These are phyloP conservation scores for Panagrolaimus sp. DNA, from an alignment of 1,140 invertebrate genomes.

Conservation along the genomic window DNA sequence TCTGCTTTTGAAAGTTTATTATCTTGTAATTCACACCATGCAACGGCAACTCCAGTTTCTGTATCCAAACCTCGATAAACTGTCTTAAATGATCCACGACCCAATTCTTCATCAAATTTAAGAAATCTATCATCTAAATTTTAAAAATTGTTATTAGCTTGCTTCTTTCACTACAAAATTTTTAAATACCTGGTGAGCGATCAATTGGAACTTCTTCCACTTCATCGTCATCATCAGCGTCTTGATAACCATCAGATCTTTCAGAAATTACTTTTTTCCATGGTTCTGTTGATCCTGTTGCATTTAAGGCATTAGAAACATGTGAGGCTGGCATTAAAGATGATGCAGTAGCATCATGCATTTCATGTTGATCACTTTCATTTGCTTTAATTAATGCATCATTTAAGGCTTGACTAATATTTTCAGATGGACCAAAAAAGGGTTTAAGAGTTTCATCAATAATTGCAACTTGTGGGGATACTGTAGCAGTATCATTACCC, in stretches of 20 bases:
- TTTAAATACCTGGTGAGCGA: slow-evolving; percentile 47
- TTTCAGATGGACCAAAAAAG: background rate
- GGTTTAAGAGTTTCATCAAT: background rate
- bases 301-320: background rate
- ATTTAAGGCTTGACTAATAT: background rate
- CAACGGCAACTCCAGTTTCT: slow-evolving; percentile 92
- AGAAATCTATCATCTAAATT: slow-evolving; percentile 81
- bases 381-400: too few species aligned
- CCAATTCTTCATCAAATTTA: slow-evolving; percentile 97
- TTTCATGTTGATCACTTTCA: too few species aligned
- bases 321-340: background rate
- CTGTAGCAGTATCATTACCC: background rate
- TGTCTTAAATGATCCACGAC: slow-evolving; percentile 96
- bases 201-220: slow-evolving; percentile 58
- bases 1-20: slow-evolving; percentile 69
- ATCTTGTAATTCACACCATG: slow-evolving; percentile 92
- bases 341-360: too few species aligned
- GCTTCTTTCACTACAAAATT: too few species aligned
- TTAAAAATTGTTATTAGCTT: too few species aligned
- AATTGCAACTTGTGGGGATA: background rate
- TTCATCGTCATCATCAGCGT: slow-evolving; percentile 54
- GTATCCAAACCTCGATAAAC: slow-evolving; percentile 95
- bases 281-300: slow-evolving; percentile 3
- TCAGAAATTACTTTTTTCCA: slow-evolving; percentile 9
- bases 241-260: slow-evolving; percentile 16